Evolutionary conservation across 2,888 invertebrate species (phyloP), one percentile per base, ranked within the genome.

Genomic region (Pyrocoelia pectoralis): DNA sequence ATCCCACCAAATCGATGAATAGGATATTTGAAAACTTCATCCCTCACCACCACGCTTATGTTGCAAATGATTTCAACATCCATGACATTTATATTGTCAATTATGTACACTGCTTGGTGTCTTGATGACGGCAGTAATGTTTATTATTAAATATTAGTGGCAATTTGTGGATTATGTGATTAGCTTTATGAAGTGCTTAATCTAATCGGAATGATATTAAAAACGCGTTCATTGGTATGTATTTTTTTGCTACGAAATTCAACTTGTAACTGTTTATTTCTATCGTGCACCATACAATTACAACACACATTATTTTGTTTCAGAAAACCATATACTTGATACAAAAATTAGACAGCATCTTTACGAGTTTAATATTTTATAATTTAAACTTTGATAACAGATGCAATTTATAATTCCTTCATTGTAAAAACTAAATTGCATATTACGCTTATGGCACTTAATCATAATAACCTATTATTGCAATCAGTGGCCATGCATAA

Each of bases 1-100:
- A 33, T 60, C 70, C 70, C 68, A 66, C 70, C 64, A 56, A 17
- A 13, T 15, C 19, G 12, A 24, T 24, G 17, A 12, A 29, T 38
- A 33, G n/a, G 14, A 10, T 12, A 14, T 9, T 52, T 33, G 29
- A 29, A 51, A 28, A 50, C 56, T 51, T 54, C 65, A 61, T 57
- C 65, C 61, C 65, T 58, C 61, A 40, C 49, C 41, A 46, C 53
- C 28, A 40, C 14, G 10, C 10, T 46, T 15, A 4, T 43, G 17
- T 46, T 46, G 46, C 46, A 46, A 46, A 17, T 46, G 6, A 46
- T 17, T 46, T n/a, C 46, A 46, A 46, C 17, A 14, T 38, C 12
- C 13, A 12, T 13, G 41, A 41, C 6, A 46, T 46, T 46, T 46
- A 46, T 17, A 46, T 6, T 17, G 10, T 46, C 18, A 41, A 14